Base-by-base conservation (phyloP, 2,888 invertebrate species). In the Drosophila aldrichi region DNA sequence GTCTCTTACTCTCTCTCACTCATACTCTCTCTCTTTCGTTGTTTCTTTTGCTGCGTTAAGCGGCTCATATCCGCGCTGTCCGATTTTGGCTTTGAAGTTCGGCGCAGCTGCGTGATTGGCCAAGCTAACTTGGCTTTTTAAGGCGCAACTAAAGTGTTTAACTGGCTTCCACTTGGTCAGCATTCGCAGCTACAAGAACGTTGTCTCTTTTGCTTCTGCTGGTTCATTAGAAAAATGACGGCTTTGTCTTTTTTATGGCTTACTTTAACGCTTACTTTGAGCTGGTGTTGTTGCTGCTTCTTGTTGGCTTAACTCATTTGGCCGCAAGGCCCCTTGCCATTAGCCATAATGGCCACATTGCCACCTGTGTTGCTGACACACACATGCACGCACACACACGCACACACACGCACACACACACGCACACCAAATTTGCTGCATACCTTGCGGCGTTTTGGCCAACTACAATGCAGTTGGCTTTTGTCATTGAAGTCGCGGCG, bases 21-120 rank as follows among this genome's bases (percentile, higher is more conserved):
- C 10, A 59, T n/a, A 68, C 57, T 52, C 51, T 48, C 16, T 69
- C 54, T 66, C 44, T 78, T 44, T 80, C 25, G 49, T 56, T 63
- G 67, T 68, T 63, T 79, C 70, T 77, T 58, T 71, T 70, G 65
- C 71, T 88, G 82, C 86, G 88, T 86, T 85, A 89, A 85, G 89
- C 89, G 89, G 88, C 88, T 88, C 83, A 81, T 70, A 88, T 77
- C 77, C 82, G 70, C 70, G 70, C 88, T 90, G 89, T 71, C 79
- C 66, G 77, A 70, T 90, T 90, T 77, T 85, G 82, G 79, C 91
- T 91, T 91, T 91, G 91, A 91, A 91, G 92, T 91, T 91, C 73
- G 80, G 91, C 91, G 91, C 91, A 82, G 81, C 85, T 83, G 91
- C 90, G 84, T 92, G 91, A 91, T 91, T 91, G 91, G 91, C 85